A percentile compares a stretch with the other conserved stretches of the same genome.
phyloP scores from a whole-genome alignment of 1,140 invertebrate genomes.

The Whitmania pigra region DNA sequence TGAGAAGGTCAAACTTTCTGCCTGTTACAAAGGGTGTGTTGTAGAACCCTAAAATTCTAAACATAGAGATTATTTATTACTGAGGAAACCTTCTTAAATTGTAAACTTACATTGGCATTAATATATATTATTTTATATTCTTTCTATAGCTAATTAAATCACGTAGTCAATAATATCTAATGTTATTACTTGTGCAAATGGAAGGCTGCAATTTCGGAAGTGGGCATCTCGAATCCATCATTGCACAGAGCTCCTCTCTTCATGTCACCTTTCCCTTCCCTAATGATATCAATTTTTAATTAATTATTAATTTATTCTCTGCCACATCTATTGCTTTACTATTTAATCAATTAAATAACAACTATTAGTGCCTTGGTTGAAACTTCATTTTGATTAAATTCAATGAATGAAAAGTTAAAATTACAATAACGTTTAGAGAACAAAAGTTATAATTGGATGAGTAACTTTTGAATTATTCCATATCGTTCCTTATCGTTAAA shows the following conservation, averaged over 20 bases:
- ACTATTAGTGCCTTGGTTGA: too few relatives aligned
- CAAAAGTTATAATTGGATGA: too few relatives aligned
- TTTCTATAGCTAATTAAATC: too few relatives aligned
- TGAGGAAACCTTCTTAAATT: neutral
- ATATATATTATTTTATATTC: neutral
- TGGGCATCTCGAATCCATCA: slow-evolving; percentile 25
- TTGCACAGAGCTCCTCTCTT: slow-evolving; percentile 24
- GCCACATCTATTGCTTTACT: too few relatives aligned
- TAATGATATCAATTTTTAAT: neutral
- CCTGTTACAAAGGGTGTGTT: slow-evolving; percentile 25
- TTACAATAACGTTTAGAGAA: too few relatives aligned
- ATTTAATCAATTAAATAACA: too few relatives aligned
- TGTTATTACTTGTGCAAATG: slow-evolving; percentile 23
- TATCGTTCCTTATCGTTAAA: too few relatives aligned
- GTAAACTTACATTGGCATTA: neutral
- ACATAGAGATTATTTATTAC: neutral
- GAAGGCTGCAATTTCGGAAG: slow-evolving; percentile 26
- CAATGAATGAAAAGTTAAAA: too few relatives aligned
- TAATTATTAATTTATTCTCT: neutral
- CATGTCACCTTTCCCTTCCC: slow-evolving; percentile 25
- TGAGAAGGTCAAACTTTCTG: slow-evolving; percentile 20
- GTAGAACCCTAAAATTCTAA: slow-evolving; percentile 24
- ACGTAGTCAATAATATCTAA: too few relatives aligned
- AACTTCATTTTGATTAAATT: too few relatives aligned
- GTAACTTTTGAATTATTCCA: too few relatives aligned